Evolutionary conservation across 2,797 vertebrate genomes (phyloP), one percentile per base, ranked within the genome.

Genomic region (Emys orbicularis): DNA sequence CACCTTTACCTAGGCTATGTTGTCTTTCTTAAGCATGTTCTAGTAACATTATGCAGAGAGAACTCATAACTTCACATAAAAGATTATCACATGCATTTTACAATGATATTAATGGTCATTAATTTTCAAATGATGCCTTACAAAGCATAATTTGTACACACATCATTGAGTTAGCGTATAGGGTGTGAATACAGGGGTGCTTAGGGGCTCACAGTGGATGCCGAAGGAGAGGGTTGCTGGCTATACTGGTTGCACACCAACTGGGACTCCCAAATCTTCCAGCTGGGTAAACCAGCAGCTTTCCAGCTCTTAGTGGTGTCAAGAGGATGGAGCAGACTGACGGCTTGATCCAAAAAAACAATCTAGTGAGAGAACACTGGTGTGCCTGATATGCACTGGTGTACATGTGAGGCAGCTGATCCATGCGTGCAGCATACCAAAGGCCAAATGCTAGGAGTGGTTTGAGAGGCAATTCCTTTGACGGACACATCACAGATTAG

Each of bases 301-400:
- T 65, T 81, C 31, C 34, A 61, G 12, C 49, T 76, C 31, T 61
- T 37, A 59, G 77, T 37, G 47, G 29, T 56, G 15, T 49, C 81
- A 77, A 56, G 3, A 18, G 37, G 44, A 59, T 44, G 74, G 29
- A 83, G 7, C 41, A 76, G 15, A 79, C n/a, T 37, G 12, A 68
- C 18, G 44, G 21, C 25, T 53, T 53, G 18, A 85, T 47, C 49
- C 10, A 88, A 23, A 44, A 44, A 29, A 21, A n/a, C 44, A 56
- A 13, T 80, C 29, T 25, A 3, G 25, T 31, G 59, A 7, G 74
- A 79, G 53, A 72, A 84, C 16, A n/a, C 27, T 11, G 6, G 3
- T 10, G 13, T 2, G 2, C 44, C 16, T 21, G 15, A 57, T 47
- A 47, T 2, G 5, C 31, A 21, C 72, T 5, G 2, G 8, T 13